phyloP scores from a whole-genome alignment of 2,888 invertebrate genomes.

The Heliconius ismenius region DNA sequence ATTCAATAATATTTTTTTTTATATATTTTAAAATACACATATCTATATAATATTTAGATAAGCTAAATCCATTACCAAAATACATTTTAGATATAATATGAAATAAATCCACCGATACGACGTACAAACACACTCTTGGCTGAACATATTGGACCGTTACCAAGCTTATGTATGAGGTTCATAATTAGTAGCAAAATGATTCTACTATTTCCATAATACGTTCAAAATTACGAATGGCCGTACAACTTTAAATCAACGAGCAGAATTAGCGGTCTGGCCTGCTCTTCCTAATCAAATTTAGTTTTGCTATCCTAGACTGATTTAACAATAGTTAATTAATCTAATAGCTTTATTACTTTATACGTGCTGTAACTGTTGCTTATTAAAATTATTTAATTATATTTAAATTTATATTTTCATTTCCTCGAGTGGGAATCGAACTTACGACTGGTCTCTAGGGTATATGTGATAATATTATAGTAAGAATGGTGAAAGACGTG shows the following conservation, averaged over 20 bases:
- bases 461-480: background rate
- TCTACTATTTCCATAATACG: constrained; percentile 38
- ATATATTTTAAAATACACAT: too few species aligned
- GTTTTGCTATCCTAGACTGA: constrained; percentile 11
- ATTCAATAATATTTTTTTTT: too few species aligned
- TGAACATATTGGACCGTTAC: background rate
- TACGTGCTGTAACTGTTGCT: background rate
- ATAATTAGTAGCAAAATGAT: constrained; percentile 37
- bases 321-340: constrained; percentile 10
- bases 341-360: background rate
- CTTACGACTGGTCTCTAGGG: too few species aligned
- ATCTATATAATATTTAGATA: too few species aligned
- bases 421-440: too few species aligned
- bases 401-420: too few species aligned
- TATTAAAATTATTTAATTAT: background rate
- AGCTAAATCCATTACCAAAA: background rate
- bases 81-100: background rate
- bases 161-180: background rate
- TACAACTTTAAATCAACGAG: constrained; percentile 38
- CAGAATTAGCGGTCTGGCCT: constrained; percentile 31
- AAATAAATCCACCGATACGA: background rate
- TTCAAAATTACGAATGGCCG: constrained; percentile 41
- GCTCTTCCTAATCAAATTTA: constrained; percentile 33
- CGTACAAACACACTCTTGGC: constrained; percentile 1
- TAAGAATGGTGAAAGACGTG: background rate